These are phyloP conservation scores for Lathronympha strigana DNA, from an alignment of 2,888 invertebrate genomes.

Conservation along the genomic window DNA sequence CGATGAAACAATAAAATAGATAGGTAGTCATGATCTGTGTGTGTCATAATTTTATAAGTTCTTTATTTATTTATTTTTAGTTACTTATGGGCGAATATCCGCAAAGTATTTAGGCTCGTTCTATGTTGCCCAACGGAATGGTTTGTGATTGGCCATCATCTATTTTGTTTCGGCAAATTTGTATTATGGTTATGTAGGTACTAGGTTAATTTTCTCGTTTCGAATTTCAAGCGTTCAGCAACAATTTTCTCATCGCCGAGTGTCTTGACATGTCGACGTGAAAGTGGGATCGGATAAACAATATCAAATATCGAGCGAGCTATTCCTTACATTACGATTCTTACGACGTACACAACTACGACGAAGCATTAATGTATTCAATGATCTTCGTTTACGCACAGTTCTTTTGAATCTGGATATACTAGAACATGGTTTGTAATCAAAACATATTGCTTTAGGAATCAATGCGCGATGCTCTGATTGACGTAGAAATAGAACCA, in stretches of 20 bases:
- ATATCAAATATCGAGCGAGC: slow-evolving; percentile 50
- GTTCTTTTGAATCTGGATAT: background rate
- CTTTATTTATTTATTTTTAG: too few species aligned
- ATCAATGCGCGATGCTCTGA: slow-evolving; percentile 50
- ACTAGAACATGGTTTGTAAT: slow-evolving; percentile 12
- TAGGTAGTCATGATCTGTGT: too few species aligned
- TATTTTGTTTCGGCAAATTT: background rate
- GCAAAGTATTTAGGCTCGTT: too few species aligned
- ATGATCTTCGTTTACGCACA: background rate
- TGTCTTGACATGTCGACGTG: slow-evolving; percentile 44
- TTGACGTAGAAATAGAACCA: slow-evolving; percentile 51
- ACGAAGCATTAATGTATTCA: background rate
- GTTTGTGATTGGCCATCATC: background rate
- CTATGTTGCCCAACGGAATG: too few species aligned
- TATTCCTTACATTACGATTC: background rate
- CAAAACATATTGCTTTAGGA: background rate
- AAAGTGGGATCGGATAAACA: slow-evolving; percentile 55
- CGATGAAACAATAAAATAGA: too few species aligned
- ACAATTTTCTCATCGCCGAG: slow-evolving; percentile 27
- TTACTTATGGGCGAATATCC: too few species aligned
- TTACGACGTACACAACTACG: background rate
- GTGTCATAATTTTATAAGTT: too few species aligned
- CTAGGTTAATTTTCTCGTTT: slow-evolving; percentile 16
- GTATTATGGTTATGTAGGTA: background rate
- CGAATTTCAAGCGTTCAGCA: slow-evolving; percentile 16